Conservation (phyloP, 2,888 invertebrate genomes). For the Lycocerus yunnanus region DNA sequence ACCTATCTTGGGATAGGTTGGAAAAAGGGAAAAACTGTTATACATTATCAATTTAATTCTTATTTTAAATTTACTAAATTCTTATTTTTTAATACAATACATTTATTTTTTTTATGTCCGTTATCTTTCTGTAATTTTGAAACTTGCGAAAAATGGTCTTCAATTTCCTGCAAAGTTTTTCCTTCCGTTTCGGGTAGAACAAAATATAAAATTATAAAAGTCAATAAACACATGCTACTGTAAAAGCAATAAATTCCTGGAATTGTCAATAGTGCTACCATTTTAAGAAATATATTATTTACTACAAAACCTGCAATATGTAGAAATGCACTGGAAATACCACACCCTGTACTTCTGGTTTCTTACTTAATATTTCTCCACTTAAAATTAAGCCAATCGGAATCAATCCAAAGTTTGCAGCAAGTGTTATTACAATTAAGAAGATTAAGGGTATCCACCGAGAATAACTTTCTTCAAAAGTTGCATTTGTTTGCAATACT, state of each 20-base stretch:
- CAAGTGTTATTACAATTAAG: constrained; percentile 71
- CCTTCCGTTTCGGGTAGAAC: constrained; percentile 82
- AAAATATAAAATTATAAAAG: constrained; percentile 67
- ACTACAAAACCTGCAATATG: constrained; percentile 76
- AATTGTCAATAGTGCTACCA: constrained; percentile 66
- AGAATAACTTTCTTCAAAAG: background rate
- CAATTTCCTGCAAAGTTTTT: constrained; percentile 71
- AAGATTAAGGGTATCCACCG: constrained; percentile 74
- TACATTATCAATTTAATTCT: too few species aligned
- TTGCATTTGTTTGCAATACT: background rate
- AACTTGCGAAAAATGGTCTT: constrained; percentile 69
- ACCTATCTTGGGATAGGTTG: too few species aligned
- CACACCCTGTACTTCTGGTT: constrained; percentile 72
- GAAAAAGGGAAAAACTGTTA: too few species aligned
- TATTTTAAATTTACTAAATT: too few species aligned
- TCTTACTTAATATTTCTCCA: constrained; percentile 75
- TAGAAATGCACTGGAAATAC: constrained; percentile 71
- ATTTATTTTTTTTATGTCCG: background rate
- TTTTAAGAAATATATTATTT: constrained; percentile 73
- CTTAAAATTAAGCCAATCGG: constrained; percentile 77
- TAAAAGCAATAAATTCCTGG: constrained; percentile 77
- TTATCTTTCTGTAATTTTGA: constrained; percentile 51
- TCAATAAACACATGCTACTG: constrained; percentile 64
- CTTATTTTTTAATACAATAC: too few species aligned
- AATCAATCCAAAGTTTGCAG: constrained; percentile 65